phyloP scores from a whole-genome alignment of 2,888 invertebrate genomes.

The Heliconius cydno region DNA sequence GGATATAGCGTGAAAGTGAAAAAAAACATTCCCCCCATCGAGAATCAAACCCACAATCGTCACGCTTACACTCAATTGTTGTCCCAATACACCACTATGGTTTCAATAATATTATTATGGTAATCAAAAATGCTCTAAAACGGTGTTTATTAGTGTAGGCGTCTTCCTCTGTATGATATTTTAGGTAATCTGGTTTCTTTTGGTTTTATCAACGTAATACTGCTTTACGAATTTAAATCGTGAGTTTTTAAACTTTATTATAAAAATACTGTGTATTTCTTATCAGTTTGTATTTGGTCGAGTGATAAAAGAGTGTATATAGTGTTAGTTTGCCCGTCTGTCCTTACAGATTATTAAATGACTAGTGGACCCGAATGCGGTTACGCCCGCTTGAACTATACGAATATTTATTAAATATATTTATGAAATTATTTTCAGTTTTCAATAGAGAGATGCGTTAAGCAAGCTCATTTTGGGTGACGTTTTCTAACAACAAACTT shows the following conservation, averaged over 20 bases:
- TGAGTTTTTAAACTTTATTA: background rate
- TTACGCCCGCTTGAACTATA: no score
- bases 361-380: no score
- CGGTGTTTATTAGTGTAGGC: conserved; percentile 10
- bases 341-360: no score
- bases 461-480: no score
- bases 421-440: no score
- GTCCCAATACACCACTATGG: background rate
- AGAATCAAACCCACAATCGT: no score
- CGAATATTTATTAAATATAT: no score
- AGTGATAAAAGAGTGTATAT: background rate
- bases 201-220: background rate
- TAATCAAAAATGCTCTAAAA: conserved; percentile 11
- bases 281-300: background rate
- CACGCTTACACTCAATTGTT: no score
- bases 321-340: no score
- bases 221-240: conserved; percentile 7
- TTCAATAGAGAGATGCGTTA: no score
- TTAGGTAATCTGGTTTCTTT: conserved; percentile 22
- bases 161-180: conserved; percentile 15
- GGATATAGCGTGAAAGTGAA: background rate
- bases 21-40: background rate
- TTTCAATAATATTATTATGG: background rate
- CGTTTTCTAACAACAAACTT: no score
- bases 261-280: background rate